A percentile compares a stretch with the other conserved stretches of the same genome.
Evolutionary conservation across 1,140 invertebrate species (phyloP).

Genomic region (Drosophila rhopaloa): DNA sequence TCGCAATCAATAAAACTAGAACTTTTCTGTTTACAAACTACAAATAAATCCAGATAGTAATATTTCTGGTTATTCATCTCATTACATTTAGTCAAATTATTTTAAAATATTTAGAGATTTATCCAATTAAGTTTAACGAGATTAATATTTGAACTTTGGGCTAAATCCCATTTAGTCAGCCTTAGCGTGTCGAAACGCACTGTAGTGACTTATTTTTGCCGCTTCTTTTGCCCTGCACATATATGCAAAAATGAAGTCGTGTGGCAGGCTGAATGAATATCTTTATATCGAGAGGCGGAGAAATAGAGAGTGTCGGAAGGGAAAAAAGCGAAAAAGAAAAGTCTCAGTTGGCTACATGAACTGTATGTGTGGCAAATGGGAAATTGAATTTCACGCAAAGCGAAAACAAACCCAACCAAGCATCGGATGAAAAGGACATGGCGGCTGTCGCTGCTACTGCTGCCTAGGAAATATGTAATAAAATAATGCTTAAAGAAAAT

Average conservation of each 20-base stretch:
- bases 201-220: conserved; percentile 16
- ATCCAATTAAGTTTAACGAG: too few species aligned
- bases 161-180: background rate
- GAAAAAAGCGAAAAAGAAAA: conserved; percentile 1
- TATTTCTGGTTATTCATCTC: too few species aligned
- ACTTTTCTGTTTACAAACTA: too few species aligned
- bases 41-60: too few species aligned
- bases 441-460: conserved; percentile 7
- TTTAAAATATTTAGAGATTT: background rate
- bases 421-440: conserved; percentile 38
- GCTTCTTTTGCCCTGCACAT: conserved; percentile 13
- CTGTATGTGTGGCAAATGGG: conserved; percentile 66
- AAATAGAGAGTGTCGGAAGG: conserved; percentile 19
- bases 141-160: background rate
- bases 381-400: conserved; percentile 79
- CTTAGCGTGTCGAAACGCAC: conserved; percentile 6
- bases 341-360: conserved; percentile 36
- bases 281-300: conserved; percentile 55
- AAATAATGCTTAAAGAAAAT: conserved; percentile 79
- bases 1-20: too few species aligned
- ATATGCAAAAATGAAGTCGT: conserved; percentile 60
- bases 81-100: too few species aligned
- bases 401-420: conserved; percentile 73
- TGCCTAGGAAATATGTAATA: conserved; percentile 65
- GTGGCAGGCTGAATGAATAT: conserved; percentile 45